phyloP scores from a whole-genome alignment of 2,113 vertebrate genomes.

The Vidua macroura region DNA sequence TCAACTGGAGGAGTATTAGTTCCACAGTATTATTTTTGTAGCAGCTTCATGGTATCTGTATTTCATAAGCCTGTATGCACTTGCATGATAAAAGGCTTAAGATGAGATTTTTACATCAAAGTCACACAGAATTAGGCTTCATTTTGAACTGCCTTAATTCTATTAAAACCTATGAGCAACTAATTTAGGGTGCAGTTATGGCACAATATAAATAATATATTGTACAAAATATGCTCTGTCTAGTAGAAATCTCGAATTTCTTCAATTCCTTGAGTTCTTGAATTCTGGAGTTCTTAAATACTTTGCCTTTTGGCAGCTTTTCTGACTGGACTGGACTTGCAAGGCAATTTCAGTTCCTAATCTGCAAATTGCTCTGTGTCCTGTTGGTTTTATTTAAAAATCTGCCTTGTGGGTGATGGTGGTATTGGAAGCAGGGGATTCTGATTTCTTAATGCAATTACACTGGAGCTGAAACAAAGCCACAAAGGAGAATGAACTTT shows the following conservation, averaged over 20 bases:
- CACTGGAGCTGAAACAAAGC: background rate
- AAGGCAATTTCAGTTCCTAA: background rate
- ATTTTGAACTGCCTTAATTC: background rate
- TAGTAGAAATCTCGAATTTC: background rate
- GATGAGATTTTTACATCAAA: background rate
- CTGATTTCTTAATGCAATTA: slow-evolving; percentile 29
- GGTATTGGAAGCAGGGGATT: background rate
- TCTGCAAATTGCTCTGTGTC: background rate
- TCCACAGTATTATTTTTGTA: background rate
- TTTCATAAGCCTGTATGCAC: background rate
- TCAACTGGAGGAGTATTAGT: background rate
- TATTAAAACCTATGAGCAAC: background rate
- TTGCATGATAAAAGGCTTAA: background rate
- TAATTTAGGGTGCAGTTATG: background rate
- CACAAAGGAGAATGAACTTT: background rate
- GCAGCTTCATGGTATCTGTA: background rate
- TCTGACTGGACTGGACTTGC: background rate
- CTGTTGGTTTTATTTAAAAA: slow-evolving; percentile 8
- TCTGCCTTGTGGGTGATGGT: background rate
- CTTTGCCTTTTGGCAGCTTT: background rate
- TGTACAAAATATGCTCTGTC: background rate
- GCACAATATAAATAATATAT: background rate
- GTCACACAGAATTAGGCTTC: background rate
- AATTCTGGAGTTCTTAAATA: background rate
- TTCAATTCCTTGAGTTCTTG: background rate